Evolutionary conservation across 1,140 invertebrate genomes (phyloP), one percentile per base, ranked within the genome.

Genomic region (Leptoteleia sp.): DNA sequence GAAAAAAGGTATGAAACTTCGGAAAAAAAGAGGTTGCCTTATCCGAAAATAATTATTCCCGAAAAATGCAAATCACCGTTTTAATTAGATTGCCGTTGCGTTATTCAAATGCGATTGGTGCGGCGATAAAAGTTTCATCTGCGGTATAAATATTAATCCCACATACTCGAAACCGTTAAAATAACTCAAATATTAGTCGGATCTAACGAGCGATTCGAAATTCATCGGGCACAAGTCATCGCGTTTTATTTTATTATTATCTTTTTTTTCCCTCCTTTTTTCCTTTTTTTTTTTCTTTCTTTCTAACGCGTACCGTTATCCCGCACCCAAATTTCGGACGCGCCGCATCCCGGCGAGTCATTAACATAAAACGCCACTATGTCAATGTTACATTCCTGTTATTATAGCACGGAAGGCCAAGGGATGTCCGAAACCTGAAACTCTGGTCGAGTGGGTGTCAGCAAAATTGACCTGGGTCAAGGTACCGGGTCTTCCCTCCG

Each of bases 281-380:
- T n/a, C n/a, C n/a, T n/a, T n/a, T n/a, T n/a, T n/a, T 52, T 40
- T 50, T 59, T 61, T 43, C 8, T 38, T 40, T 64, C 68, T 52
- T 59, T 33, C 45, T 62, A 68, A 59, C 16, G 42, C 4, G 13
- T 73, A 75, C 70, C 65, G 76, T 79, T 79, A 75, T 38, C 11
- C 42, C 25, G 11, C 48, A 50, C 61, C 67, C 33, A 76, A 80
- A 80, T 70, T 76, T 64, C 71, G 65, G 40, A 57, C 65, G 48
- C 52, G 31, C 27, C 65, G 17, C 35, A 38, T 55, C 55, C 43
- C 40, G 11, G 11, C 9, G 42, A 42, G 8, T 71, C 57, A 79
- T 80, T 80, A 76, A 6, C 71, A 76, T 76, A 75, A 71, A 76
- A 76, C 72, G 54, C 72, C 61, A 76, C 78, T 76, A 71, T 68